Percentiles rank a stretch among this genome's conserved stretches.
Conservation (phyloP, 2,888 invertebrate genomes). For the Campaea margaritaria region DNA sequence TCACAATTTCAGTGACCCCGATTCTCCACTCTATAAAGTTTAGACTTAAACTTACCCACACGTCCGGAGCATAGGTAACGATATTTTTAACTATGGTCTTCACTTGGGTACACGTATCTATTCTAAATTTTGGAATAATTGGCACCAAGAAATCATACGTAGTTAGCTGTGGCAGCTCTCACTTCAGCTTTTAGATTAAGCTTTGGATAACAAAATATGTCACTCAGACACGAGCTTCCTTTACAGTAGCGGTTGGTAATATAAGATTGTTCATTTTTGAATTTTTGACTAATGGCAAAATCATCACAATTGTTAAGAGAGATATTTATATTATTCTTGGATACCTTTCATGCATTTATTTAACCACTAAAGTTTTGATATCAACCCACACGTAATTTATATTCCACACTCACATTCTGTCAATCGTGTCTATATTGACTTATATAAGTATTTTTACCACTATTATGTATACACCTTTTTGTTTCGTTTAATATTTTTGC, state of each 20-base stretch:
- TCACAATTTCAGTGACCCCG: not conserved
- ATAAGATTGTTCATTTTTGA: constrained; percentile 48
- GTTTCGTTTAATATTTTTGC: constrained; percentile 53
- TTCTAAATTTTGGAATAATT: constrained; percentile 36
- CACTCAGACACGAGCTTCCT: constrained; percentile 58
- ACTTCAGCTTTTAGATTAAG: constrained; percentile 65
- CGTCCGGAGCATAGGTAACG: constrained; percentile 75
- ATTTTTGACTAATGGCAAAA: constrained; percentile 83
- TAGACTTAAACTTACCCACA: constrained; percentile 55
- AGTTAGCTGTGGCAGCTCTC: constrained; percentile 50
- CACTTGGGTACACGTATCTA: constrained; percentile 50
- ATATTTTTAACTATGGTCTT: constrained; percentile 41
- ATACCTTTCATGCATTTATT: constrained; percentile 43
- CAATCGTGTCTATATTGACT: constrained; percentile 28
- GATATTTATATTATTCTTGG: constrained; percentile 51
- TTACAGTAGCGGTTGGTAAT: constrained; percentile 59
- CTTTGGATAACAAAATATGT: constrained; percentile 50
- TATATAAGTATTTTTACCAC: constrained; percentile 54
- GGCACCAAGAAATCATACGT: constrained; percentile 34
- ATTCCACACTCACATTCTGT: constrained; percentile 41
- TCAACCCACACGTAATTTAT: constrained; percentile 35
- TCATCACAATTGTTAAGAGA: constrained; percentile 83
- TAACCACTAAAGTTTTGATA: constrained; percentile 52
- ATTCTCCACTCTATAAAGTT: constrained; percentile 19
- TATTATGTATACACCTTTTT: constrained; percentile 60